Conservation (phyloP, 2,113 vertebrate genomes). For the Scytalopus superciliaris region DNA sequence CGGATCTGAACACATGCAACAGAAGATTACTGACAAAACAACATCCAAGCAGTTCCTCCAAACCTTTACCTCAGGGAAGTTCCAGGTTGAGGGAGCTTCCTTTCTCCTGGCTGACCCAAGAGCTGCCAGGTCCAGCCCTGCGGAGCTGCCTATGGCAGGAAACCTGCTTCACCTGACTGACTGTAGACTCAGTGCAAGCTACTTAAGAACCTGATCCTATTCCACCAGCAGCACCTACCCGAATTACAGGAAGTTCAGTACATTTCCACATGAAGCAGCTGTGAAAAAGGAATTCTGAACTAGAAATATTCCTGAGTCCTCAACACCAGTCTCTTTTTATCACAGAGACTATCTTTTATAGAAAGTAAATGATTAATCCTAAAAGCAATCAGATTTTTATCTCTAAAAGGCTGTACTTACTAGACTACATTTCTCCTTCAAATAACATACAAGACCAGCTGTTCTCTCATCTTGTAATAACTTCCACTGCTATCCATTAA, state of each 20-base stretch:
- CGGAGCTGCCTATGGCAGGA: fast-evolving
- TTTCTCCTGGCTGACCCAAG: not conserved
- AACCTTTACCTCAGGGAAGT: not conserved
- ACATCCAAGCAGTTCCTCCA: not conserved
- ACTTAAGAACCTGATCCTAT: not conserved
- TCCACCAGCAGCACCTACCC: not conserved
- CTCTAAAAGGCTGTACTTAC: not conserved
- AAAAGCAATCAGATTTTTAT: not conserved
- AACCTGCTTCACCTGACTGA: not conserved
- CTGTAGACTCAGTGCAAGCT: not conserved
- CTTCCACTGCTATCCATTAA: not conserved
- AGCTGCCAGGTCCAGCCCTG: not conserved
- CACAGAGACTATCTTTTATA: not conserved
- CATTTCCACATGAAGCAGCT: not conserved
- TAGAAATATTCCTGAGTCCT: not conserved
- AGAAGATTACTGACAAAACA: not conserved
- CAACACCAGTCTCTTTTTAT: not conserved
- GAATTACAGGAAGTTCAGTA: not conserved
- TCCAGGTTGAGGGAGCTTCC: not conserved
- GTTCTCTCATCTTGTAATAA: not conserved
- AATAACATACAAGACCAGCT: not conserved
- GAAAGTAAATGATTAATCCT: not conserved
- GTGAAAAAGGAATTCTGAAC: not conserved
- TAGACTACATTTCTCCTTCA: not conserved
- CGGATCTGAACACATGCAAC: not conserved